Percentiles rank a stretch among this genome's conserved stretches.
Evolutionary conservation across 92 coral and sea anemone species (phyloP).

Genomic region (Epizoanthus illoricatus): DNA sequence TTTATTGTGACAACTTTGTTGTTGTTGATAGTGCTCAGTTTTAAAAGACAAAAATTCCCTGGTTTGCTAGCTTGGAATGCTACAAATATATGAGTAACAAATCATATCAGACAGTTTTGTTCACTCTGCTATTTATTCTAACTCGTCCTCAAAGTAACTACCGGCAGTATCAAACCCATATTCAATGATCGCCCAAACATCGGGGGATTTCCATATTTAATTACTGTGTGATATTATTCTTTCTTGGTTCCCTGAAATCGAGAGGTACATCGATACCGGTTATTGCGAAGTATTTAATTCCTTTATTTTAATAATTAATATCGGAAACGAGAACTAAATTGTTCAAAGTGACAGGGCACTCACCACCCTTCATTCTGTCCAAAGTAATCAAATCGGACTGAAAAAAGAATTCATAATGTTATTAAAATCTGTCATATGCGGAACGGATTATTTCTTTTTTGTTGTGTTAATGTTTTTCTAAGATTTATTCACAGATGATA

Average conservation of each 20-base stretch:
- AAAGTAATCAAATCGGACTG: slow-evolving; percentile 32
- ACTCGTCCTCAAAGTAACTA: too few species aligned
- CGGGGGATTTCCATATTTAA: too few species aligned
- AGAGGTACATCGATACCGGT: not conserved
- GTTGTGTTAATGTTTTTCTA: slow-evolving; percentile 12
- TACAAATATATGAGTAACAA: too few species aligned
- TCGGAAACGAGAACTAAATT: slow-evolving; percentile 40
- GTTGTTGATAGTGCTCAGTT: not conserved
- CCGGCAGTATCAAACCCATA: too few species aligned
- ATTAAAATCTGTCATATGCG: slow-evolving; percentile 36
- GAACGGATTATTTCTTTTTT: slow-evolving; percentile 23
- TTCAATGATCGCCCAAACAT: too few species aligned
- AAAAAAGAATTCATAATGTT: slow-evolving; percentile 33
- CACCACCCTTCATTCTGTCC: slow-evolving; percentile 33
- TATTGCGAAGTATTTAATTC: slow-evolving; percentile 22
- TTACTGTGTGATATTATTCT: too few species aligned
- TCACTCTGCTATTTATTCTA: too few species aligned
- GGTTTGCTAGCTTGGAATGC: too few species aligned
- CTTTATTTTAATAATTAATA: slow-evolving; percentile 32
- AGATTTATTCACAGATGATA: not conserved
- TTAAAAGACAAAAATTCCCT: not conserved
- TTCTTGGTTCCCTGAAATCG: too few species aligned
- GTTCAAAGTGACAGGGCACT: slow-evolving; percentile 26
- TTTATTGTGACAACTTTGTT: not conserved
- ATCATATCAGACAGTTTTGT: too few species aligned